Conservation (phyloP, 2,797 vertebrate species). For the Phataginus tetradactyla region DNA sequence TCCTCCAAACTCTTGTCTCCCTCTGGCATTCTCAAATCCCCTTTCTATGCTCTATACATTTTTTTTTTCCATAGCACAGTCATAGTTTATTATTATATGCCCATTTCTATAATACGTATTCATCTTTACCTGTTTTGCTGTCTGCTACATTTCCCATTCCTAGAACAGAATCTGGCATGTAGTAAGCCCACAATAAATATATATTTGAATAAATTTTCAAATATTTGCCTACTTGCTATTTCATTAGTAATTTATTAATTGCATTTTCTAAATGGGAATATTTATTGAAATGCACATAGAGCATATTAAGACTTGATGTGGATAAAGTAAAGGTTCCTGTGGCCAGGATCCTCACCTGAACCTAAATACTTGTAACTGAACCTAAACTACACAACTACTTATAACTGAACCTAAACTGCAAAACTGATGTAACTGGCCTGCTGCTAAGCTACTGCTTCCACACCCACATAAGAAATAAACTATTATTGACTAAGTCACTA, state of each 20-base stretch:
- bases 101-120: neutral
- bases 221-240: neutral
- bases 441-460: too few species aligned
- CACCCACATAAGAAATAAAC: too few species aligned
- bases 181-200: neutral
- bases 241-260: neutral
- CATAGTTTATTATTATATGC: neutral
- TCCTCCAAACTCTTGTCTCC: neutral
- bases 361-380: too few species aligned
- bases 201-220: neutral
- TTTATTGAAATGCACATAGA: neutral
- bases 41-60: neutral
- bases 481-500: too few species aligned
- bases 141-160: neutral
- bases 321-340: too few species aligned
- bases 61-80: neutral
- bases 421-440: too few species aligned
- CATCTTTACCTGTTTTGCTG: neutral
- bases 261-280: slow-evolving; percentile 36
- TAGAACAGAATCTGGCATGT: neutral
- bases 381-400: too few species aligned
- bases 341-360: too few species aligned
- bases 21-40: neutral
- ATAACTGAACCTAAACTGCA: too few species aligned
- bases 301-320: neutral